Evolutionary conservation across 2,113 vertebrate species (phyloP).

Genomic region (Geococcyx californianus): DNA sequence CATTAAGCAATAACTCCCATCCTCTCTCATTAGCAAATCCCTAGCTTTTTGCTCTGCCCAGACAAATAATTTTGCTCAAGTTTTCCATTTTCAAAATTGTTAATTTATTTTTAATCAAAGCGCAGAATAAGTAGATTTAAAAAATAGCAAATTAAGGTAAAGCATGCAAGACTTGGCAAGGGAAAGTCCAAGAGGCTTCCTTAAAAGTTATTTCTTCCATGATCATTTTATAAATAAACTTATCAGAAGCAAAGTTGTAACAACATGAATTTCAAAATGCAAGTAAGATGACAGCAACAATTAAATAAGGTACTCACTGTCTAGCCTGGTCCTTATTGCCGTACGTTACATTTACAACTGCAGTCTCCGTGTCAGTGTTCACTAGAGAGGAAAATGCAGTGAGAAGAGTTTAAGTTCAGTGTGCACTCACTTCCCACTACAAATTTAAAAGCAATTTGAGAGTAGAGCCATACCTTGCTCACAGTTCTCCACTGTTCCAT

Average conservation of each 20-base stretch:
- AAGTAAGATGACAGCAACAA: background rate
- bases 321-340: slow-evolving; percentile 95
- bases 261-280: background rate
- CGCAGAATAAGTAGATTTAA: background rate
- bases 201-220: background rate
- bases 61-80: background rate
- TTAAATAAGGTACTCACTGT: slow-evolving; percentile 84
- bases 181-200: background rate
- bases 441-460: slow-evolving; percentile 31
- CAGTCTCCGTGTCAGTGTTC: slow-evolving; percentile 97
- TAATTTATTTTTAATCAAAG: background rate
- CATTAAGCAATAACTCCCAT: background rate
- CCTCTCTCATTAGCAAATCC: background rate
- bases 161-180: background rate
- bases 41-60: background rate
- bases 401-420: slow-evolving; percentile 35
- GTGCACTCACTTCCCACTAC: background rate
- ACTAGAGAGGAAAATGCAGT: slow-evolving; percentile 76
- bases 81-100: background rate
- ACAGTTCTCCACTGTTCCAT: slow-evolving; percentile 90
- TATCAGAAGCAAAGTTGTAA: background rate
- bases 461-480: slow-evolving; percentile 84
- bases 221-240: background rate
- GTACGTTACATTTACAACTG: slow-evolving; percentile 97
- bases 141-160: background rate